Conservation (phyloP, 1,140 invertebrate genomes). For the Saccostrea cuccullata region DNA sequence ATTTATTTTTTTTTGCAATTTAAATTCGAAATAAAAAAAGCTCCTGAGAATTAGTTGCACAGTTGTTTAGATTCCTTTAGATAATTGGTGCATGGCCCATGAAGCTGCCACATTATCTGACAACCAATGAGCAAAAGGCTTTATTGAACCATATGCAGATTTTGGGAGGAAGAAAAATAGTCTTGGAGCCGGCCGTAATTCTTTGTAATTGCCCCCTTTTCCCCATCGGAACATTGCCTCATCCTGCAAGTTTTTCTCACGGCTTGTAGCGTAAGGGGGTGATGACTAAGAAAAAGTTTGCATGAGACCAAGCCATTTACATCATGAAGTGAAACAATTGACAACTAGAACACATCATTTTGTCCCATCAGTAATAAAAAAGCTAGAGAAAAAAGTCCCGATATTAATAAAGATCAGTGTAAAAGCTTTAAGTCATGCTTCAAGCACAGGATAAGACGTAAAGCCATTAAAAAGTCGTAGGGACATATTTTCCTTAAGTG, state of each 20-base stretch:
- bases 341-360: conserved; percentile 32
- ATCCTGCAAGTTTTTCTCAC: conserved; percentile 35
- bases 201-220: conserved; percentile 27
- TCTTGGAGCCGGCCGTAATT: conserved; percentile 27
- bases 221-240: conserved; percentile 20
- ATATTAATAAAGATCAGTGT: conserved; percentile 26
- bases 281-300: conserved; percentile 36
- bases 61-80: conserved; percentile 34
- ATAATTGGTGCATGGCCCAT: conserved; percentile 25
- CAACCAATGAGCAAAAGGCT: neutral
- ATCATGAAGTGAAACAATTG: conserved; percentile 31
- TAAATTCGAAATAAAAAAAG: neutral
- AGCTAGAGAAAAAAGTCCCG: conserved; percentile 28
- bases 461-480: conserved; percentile 18
- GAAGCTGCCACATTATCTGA: conserved; percentile 19
- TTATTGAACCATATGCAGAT: conserved; percentile 27
- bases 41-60: conserved; percentile 30
- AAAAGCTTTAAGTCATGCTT: conserved; percentile 22
- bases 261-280: neutral
- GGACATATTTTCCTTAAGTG: neutral
- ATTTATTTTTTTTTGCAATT: conserved; percentile 12
- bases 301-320: conserved; percentile 23
- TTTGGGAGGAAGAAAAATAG: conserved; percentile 19
- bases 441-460: neutral
- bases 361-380: conserved; percentile 36